These are phyloP conservation scores for Nanger granti DNA, from an alignment of 2,113 vertebrate genomes.

Conservation along the genomic window DNA sequence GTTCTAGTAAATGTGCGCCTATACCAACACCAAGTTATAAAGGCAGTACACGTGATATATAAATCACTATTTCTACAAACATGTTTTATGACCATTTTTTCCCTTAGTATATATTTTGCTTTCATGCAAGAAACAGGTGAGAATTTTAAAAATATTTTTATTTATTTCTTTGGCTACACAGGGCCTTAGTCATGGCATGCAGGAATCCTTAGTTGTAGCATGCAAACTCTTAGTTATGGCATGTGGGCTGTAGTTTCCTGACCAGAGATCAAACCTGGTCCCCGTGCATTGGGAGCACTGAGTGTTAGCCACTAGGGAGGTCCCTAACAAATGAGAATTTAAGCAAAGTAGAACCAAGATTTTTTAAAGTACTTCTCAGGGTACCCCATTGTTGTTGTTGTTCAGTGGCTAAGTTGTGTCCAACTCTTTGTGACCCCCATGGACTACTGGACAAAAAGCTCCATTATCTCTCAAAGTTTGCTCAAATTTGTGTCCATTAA, in stretches of 20 bases:
- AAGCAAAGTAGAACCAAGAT: background rate
- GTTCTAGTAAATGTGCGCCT: background rate
- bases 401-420: background rate
- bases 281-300: background rate
- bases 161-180: background rate
- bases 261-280: background rate
- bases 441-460: background rate
- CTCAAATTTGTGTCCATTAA: background rate
- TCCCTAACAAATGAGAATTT: background rate
- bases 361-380: background rate
- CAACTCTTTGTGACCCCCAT: background rate
- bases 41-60: background rate
- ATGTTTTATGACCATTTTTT: background rate
- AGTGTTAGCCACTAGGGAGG: background rate
- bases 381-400: background rate
- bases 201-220: background rate
- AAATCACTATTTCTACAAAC: background rate
- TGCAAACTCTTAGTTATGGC: background rate
- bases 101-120: background rate
- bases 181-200: accelerated
- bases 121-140: background rate
- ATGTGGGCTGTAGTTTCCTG: background rate
- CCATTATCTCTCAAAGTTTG: background rate
- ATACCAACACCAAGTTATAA: background rate
- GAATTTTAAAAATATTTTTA: background rate